Evolutionary conservation across 2,797 vertebrate genomes (phyloP), one percentile per base, ranked within the genome.

Genomic region (Ptychadena robeensis): DNA sequence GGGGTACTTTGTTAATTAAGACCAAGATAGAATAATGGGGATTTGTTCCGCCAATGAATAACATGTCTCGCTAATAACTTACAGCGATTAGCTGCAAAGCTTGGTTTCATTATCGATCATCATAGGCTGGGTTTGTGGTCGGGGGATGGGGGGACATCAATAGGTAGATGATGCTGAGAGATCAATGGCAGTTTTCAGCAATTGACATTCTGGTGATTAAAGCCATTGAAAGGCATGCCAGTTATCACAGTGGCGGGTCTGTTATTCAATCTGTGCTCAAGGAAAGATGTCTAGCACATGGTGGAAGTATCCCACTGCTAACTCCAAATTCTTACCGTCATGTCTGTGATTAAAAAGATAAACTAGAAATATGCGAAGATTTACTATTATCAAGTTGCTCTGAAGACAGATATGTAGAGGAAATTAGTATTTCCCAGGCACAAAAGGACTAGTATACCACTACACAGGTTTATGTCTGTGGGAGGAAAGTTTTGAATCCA

Each of bases 101-200:
- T 83, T 78, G 82, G 63, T 73, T 73, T 79, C 82, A 68, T 83
- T 83, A 83, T 79, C 44, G 69, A 83, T 73, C 75, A 59, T 79
- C 75, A 77, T 38, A 22, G 63, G 32, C 11, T 38, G 6, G 30
- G 34, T 79, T 73, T 83, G 69, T 73, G 48, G 38, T 59, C 12
- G 15, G 59, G 4, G n/a, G n/a, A n/a, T n/a, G n/a, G n/a, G 22
- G n/a, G 59, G 57, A 61, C 25, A 61, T 79, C 76, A 79, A 83
- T 73, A 79, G n/a, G 65, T 30, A 30, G 70, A 81, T 48, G 66
- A 83, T 57, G 66, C 76, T 69, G 71, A 79, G 44, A 75, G 70
- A 72, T 80, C 80, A 72, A 70, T 82, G 71, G 32, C 66, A 66
- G 66, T 44, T 63, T 74, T 75, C 37, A 37, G 14, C 65, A 80